phyloP scores from a whole-genome alignment of 2,888 invertebrate genomes.

The Aproaerema taeniolella region DNA sequence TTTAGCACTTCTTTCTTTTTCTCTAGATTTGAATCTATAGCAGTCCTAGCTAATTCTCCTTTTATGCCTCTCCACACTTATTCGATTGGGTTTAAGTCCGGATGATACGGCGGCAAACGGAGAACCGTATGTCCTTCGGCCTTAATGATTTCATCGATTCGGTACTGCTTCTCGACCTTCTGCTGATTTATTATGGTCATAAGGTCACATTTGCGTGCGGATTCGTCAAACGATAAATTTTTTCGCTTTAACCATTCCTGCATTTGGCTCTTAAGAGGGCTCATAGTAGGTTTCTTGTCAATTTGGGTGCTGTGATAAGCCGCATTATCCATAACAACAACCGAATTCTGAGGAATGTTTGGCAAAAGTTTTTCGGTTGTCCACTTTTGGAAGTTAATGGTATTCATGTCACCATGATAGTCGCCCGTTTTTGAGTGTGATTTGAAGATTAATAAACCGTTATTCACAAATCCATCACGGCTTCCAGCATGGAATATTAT shows the following conservation, averaged over 20 bases:
- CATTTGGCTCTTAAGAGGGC: background rate
- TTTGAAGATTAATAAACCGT: constrained; percentile 7
- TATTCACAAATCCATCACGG: constrained; percentile 13
- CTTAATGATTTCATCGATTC: background rate
- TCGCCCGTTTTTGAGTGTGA: constrained; percentile 7
- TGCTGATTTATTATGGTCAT: background rate
- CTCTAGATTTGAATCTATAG: background rate
- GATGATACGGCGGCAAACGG: background rate
- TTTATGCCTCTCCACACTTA: background rate
- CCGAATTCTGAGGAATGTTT: constrained; percentile 8
- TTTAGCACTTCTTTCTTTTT: background rate
- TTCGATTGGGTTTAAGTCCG: background rate
- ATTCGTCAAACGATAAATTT: background rate
- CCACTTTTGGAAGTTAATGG: constrained; percentile 3
- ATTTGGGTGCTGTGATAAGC: constrained; percentile 5
- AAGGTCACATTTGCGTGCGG: background rate
- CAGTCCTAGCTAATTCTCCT: background rate
- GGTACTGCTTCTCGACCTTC: background rate
- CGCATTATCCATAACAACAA: constrained; percentile 11
- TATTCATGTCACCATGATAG: constrained; percentile 5
- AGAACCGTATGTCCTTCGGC: background rate
- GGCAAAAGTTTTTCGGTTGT: constrained; percentile 4
- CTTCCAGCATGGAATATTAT: constrained; percentile 15
- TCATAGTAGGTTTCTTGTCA: background rate
- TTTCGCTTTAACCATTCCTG: constrained; percentile 2